A percentile compares a stretch with the other conserved stretches of the same genome.
phyloP scores from a whole-genome alignment of 2,113 vertebrate species.

The Nannobrachium achirus region DNA sequence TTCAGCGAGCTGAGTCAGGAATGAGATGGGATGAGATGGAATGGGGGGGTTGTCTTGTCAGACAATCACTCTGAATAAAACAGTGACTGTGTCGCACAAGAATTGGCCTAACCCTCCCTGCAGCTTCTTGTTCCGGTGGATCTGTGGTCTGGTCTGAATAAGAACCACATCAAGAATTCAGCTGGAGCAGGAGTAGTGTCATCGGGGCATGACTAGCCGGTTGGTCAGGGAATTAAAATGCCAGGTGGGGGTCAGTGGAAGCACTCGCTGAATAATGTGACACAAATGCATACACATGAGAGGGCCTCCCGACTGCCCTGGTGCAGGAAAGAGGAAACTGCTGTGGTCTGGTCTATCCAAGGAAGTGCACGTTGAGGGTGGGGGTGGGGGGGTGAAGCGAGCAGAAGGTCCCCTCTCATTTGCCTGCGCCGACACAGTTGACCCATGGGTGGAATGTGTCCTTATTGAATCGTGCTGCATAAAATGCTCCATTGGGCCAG shows the following conservation, averaged over 20 bases:
- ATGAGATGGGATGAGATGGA: no score
- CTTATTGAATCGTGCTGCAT: slow-evolving; percentile 77
- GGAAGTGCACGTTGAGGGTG: slow-evolving; percentile 78
- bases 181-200: slow-evolving; percentile 78
- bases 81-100: slow-evolving; percentile 44
- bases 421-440: slow-evolving; percentile 73
- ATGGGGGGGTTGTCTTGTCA: no score
- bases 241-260: slow-evolving; percentile 85
- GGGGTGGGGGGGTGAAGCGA: slow-evolving; percentile 61
- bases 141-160: slow-evolving; percentile 42
- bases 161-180: slow-evolving; percentile 81
- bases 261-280: slow-evolving; percentile 84
- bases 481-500: slow-evolving; percentile 79
- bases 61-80: slow-evolving; percentile 20
- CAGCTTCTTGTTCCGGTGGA: slow-evolving; percentile 67
- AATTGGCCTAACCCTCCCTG: slow-evolving; percentile 61
- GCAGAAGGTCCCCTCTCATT: slow-evolving; percentile 81
- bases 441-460: slow-evolving; percentile 76
- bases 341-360: slow-evolving; percentile 56
- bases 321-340: slow-evolving; percentile 51
- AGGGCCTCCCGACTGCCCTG: slow-evolving; percentile 61
- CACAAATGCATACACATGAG: slow-evolving; percentile 86
- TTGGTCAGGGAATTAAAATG: slow-evolving; percentile 86
- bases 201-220: slow-evolving; percentile 81
- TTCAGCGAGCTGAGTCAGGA: no score